Base-by-base conservation (phyloP, 2,113 vertebrate genomes). In the Typhlomys cinereus region DNA sequence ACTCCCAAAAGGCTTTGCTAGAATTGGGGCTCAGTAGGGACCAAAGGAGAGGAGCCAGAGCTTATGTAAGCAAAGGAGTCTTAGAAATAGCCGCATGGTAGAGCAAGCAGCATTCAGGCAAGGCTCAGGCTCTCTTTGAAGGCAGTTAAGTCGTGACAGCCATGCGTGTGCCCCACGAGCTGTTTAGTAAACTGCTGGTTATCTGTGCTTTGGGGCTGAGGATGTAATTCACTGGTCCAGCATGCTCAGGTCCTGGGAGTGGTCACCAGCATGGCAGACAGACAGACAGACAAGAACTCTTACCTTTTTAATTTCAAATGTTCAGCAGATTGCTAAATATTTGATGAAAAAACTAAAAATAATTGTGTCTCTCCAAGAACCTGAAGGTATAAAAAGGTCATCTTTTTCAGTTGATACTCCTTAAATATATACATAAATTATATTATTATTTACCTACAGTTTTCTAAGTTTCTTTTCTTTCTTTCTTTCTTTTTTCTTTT, bases 381-480 rank as follows among this genome's bases (percentile, higher is more conserved):
- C 36, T 80, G 61, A 57, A 67, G 5, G 36, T 82, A 86, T n/a
- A 54, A 50, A 93, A 93, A 76, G 15, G 1, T 17, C 44, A 0
- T 59, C 11, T 89, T n/a, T 94, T 95, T 91, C 62, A 90, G 46
- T 15, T 69, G 34, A 69, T 21, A 54, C 27, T 93, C 50, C 41
- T 70, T 69, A 93, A 95, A 75, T 84, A 5, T 7, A 13, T 59
- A 11, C 64, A 34, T 90, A 86, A 82, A 73, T 64, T 81, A 29
- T 81, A 23, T 67, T 59, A 66, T 78, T 92, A 57, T 29, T 71
- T 88, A 57, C 29, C 20, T 64, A n/a, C 13, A 39, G 31, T 82
- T 87, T 92, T 71, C 46, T 83, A 54, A 90, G 78, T 91, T 76
- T 91, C n/a, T n/a, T n/a, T n/a, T n/a, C n/a, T n/a, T n/a, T n/a